Evolutionary conservation across 2,888 invertebrate genomes (phyloP).

Genomic region (Xylota segnis): DNA sequence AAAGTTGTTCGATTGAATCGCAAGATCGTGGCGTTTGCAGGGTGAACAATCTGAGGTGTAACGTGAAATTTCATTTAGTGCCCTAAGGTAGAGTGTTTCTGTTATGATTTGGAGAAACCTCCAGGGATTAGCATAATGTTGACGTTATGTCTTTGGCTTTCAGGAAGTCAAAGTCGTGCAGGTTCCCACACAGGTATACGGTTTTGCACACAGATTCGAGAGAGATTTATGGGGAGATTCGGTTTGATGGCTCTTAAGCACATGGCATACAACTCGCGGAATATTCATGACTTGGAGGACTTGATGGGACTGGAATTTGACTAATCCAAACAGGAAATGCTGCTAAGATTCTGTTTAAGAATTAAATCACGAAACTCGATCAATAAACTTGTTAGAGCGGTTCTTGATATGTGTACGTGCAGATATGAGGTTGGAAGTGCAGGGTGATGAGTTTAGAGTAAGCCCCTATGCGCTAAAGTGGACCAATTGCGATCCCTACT

Average conservation of each 20-base stretch:
- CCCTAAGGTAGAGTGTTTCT: neutral
- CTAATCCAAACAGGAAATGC: neutral
- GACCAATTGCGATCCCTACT: too few species aligned
- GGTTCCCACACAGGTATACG: neutral
- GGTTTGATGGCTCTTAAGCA: neutral
- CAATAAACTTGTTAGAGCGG: neutral
- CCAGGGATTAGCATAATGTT: conserved; percentile 1
- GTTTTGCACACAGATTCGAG: neutral
- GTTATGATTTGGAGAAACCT: conserved; percentile 36
- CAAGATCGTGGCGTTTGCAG: neutral
- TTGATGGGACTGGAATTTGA: neutral
- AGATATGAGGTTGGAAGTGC: too few species aligned
- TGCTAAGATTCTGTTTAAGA: too few species aligned
- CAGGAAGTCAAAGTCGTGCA: neutral
- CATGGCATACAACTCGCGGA: neutral
- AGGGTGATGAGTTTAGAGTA: too few species aligned
- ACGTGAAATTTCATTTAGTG: conserved; percentile 10
- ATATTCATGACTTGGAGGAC: conserved; percentile 21
- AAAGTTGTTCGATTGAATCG: conserved; percentile 24
- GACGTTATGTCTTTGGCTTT: neutral
- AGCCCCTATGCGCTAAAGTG: too few species aligned
- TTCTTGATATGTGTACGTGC: too few species aligned
- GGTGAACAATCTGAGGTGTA: neutral
- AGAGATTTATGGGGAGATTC: neutral
- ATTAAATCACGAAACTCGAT: neutral